Conservation (phyloP, 2,797 vertebrate species). For the Malurus leucopterus region DNA sequence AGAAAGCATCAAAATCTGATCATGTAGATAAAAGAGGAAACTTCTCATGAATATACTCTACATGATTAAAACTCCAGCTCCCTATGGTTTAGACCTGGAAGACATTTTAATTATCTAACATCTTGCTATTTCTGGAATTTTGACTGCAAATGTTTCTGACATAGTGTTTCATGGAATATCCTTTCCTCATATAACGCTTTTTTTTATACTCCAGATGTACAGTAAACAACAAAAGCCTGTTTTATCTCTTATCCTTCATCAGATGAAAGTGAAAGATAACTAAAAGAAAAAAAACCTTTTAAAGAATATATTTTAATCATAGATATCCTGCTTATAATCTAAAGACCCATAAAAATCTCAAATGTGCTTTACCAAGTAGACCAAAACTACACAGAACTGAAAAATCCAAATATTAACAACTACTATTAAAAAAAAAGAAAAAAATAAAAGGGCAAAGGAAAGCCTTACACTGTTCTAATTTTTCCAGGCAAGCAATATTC, state of each 20-base stretch:
- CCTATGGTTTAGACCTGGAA: slow-evolving; percentile 71
- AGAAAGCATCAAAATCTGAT: slow-evolving; percentile 66
- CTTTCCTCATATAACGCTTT: slow-evolving; percentile 61
- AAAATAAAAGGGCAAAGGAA: background rate
- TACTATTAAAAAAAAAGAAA: background rate
- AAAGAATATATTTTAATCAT: slow-evolving; percentile 46
- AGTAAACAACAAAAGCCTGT: slow-evolving; percentile 70
- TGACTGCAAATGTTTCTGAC: slow-evolving; percentile 71
- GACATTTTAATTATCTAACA: slow-evolving; percentile 77
- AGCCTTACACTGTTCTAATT: background rate
- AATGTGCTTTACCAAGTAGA: slow-evolving; percentile 11
- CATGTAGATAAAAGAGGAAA: slow-evolving; percentile 68
- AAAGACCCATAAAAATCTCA: background rate
- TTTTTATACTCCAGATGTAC: slow-evolving; percentile 70
- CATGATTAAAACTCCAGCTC: slow-evolving; percentile 71
- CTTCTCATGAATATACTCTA: slow-evolving; percentile 70
- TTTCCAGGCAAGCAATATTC: background rate
- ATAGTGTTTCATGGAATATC: slow-evolving; percentile 68
- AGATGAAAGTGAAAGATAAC: slow-evolving; percentile 60
- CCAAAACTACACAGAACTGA: background rate
- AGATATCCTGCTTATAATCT: slow-evolving; percentile 3
- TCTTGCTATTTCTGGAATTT: slow-evolving; percentile 74
- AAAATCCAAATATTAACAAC: background rate
- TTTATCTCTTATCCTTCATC: slow-evolving; percentile 67
- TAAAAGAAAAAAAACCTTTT: slow-evolving; percentile 8